Evolutionary conservation across 1,140 invertebrate genomes (phyloP), one percentile per base, ranked within the genome.

Genomic region (Drosophila elegans): DNA sequence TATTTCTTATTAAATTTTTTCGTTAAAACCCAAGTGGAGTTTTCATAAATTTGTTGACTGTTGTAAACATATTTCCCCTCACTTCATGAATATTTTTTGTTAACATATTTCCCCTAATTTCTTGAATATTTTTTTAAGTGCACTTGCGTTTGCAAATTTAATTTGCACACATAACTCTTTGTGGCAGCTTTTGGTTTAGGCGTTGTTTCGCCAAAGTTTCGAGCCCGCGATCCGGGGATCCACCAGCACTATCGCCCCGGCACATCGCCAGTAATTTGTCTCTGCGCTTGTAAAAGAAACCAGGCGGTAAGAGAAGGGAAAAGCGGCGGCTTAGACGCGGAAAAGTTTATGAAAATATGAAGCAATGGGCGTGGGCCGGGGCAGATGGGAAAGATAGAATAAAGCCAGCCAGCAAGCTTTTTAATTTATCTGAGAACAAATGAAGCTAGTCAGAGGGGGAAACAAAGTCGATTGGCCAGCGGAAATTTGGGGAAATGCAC

Each of bases 121-220:
- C 4, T 5, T 32, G 4, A 32, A 5, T 32, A 0, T 6, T 32
- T 44, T 25, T 42, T n/a, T 12, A 42, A 36, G 44, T 60, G 44
- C 61, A 39, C 60, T 62, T 69, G 76, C 68, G 73, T 67, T 88
- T 89, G 83, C 83, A 88, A 88, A 88, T 88, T 88, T 89, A 89
- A 89, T 89, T 89, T 78, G 61, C 74, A 59, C 69, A 71, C 80
- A 89, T 89, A 80, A 90, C 77, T 89, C 85, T 88, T 89, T 69
- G 79, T 84, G 84, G 84, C 84, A 84, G 80, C 80, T 78, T 62
- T 75, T 59, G 80, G 80, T 56, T 77, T 77, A 84, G 80, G 78
- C 73, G 78, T 83, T 79, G 57, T 49, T 66, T 53, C 46, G 55
- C 63, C 60, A 77, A 78, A 71, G 54, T 51, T 61, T 21, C 44